Base-by-base conservation (phyloP, 1,140 invertebrate genomes). In the Macrostomum lignano region DNA sequence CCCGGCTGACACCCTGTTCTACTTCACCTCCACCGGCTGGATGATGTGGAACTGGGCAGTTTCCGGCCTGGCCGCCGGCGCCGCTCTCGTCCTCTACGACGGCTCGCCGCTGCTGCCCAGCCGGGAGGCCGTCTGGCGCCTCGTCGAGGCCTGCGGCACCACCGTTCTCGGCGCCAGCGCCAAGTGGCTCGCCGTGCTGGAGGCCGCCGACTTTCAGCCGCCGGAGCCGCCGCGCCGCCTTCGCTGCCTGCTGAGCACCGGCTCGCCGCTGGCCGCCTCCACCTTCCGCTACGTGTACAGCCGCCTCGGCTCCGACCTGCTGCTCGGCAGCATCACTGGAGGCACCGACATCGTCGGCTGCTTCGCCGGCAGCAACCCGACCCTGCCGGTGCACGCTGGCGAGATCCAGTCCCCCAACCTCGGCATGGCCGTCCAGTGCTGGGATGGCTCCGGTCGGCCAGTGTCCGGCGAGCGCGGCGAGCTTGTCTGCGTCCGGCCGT, bases 41-140 rank as follows among this genome's bases (percentile, higher is more conserved):
- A 68, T 68, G 64, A 66, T 68, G 65, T 68, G 65, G 62, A 67
- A 68, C 44, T 67, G 65, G 64, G 36, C 64, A 32, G 47, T 55
- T 7, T 44, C 48, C 6, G 43, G 43, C 10, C 36, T 58, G 23
- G 46, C 50, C 28, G 43, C 58, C 3, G 66, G 67, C 7, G 54
- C 60, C 9, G 44, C 61, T 11, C 52, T 68, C 26, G 60, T 67
- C 10, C 43, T 67, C 2, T 68, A 65, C 45, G 66, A 68, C 47
- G 67, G 67, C 11, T 64, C 63, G 21, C 66, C 66, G 7, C 43
- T 64, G 10, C 44, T 63, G 10, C 63, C 64, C 7, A 47, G 55
- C 38, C 15, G 11, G 10, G 23, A 10, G 23, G 23, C 23, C n/a
- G 23, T 24, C 23, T 24, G 23, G 10, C 10, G n/a, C 23, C 23